Evolutionary conservation across 35 echinoderm and acorn worm species (phyloP), one percentile per base, ranked within the genome.

Genomic region (Nesometra sesokonis): DNA sequence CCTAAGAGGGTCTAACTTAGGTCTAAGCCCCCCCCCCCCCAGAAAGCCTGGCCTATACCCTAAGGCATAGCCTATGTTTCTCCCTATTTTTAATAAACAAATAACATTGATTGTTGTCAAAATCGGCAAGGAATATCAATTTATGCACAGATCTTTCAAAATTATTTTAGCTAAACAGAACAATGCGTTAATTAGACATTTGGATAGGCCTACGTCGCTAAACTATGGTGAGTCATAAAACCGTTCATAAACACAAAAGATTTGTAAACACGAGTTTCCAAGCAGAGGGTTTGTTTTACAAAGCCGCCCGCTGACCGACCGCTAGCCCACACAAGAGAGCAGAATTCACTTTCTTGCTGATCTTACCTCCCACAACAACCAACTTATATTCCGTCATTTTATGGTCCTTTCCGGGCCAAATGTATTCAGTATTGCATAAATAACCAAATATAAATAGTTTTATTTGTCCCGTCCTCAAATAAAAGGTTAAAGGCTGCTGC

Each of bases 311-410:
- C 52, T 67, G 52, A 27, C 52, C 21, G 52, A 5, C 23, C 38
- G 4, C 5, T 15, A 7, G 38, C 38, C 2, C 52, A 9, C 7
- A 67, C 0, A 67, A 9, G 9, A 19, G 52, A 67, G 52, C 52
- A 67, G 38, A 67, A 67, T 67, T 67, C 23, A 67, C 1, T 67
- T 67, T 67, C 21, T 27, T 67, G 21, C 52, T 15, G 3, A 33
- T 7, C 35, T 83, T 37, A 83, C 81, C 81, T 83, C 81, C 81
- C 8, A 83, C 81, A 11, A 83, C 81, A 39, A 83, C 81, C 34
- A 83, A 35, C 37, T 83, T 83, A 83, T 83, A 83, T 83, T 83
- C 81, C 34, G 81, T 83, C 81, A 83, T 83, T 83, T 36, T 83
- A 35, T 34, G 32, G 78, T 80, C 52, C 52, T 67, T 67, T 67